Base-by-base conservation (phyloP, 2,888 invertebrate genomes). In the Drosophila atroscutellata region DNA sequence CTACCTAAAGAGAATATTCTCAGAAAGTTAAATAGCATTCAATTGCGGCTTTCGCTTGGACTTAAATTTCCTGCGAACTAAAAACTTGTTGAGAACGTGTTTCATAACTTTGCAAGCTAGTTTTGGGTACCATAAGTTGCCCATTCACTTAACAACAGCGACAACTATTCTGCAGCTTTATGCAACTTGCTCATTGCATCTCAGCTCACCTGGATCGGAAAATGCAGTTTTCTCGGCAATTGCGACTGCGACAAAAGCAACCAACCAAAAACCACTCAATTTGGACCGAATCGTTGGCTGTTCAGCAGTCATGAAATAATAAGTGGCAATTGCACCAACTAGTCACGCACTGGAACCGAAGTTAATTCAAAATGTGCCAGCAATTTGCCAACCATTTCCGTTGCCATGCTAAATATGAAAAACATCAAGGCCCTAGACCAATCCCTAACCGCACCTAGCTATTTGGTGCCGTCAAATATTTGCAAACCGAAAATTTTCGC, bases 241-340 rank as follows among this genome's bases (percentile, higher is more conserved):
- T 36, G 58, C 20, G 36, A 49, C 50, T 51, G 51, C 20, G 28
- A 62, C 58, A 63, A 71, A 36, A 47, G 62, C 18, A 42, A 42
- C 55, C 9, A 55, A 13, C 67, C 72, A 59, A 64, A 68, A 57
- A 51, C 70, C 70, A 65, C 72, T 56, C 64, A 71, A 69, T 77
- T 68, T 70, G 28, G 57, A n/a, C 55, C 54, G 70, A 71, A 71
- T 51, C 47, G 54, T 49, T 47, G 75, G 42, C 24, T 56, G 56
- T 59, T 66, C 54, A 52, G 28, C 63, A 52, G 57, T 63, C 70
- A 75, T 83, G 72, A 76, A 83, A 70, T 76, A 87, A 60, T 69
- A 74, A 63, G 50, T 61, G 59, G 42, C 50, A 65, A 55, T 56
- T 61, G 26, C 11, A 47, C 52, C 63, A 54, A 64, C 50, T 30